Evolutionary conservation across 2,888 invertebrate genomes (phyloP).

Genomic region (Acanthococcus lagerstroemiae): DNA sequence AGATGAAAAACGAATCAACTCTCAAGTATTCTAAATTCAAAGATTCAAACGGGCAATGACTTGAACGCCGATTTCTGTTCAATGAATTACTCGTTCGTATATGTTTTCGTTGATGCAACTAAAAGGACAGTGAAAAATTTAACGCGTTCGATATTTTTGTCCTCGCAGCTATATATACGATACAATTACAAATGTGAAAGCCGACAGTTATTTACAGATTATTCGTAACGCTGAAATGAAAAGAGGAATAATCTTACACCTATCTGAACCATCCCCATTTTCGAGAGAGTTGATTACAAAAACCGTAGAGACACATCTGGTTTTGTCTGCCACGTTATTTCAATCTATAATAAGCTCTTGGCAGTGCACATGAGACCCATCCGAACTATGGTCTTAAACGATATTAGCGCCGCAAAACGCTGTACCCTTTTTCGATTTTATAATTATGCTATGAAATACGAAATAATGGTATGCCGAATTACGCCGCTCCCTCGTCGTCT

Average conservation of each 20-base stretch:
- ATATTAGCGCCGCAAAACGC: constrained; percentile 28
- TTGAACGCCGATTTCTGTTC: too few relatives aligned
- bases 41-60: too few relatives aligned
- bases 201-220: too few relatives aligned
- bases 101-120: too few relatives aligned
- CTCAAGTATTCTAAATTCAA: too few relatives aligned
- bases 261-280: constrained; percentile 6
- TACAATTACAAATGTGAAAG: too few relatives aligned
- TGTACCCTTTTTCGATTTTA: constrained; percentile 27
- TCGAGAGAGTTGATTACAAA: constrained; percentile 27
- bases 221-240: constrained; percentile 19
- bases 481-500: background rate
- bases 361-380: constrained; percentile 30
- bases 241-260: constrained; percentile 26
- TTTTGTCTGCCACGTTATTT: constrained; percentile 29
- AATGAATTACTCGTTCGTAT: too few relatives aligned
- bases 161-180: too few relatives aligned
- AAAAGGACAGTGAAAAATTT: too few relatives aligned
- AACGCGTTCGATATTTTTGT: too few relatives aligned
- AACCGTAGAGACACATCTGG: constrained; percentile 28
- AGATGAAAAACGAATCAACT: too few relatives aligned
- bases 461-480: constrained; percentile 19
- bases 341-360: constrained; percentile 29
- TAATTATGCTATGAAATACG: constrained; percentile 25
- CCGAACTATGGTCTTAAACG: constrained; percentile 28